A percentile compares a stretch with the other conserved stretches of the same genome.
Conservation (phyloP, 2,113 vertebrate species). For the Sylvilagus bachmani region DNA sequence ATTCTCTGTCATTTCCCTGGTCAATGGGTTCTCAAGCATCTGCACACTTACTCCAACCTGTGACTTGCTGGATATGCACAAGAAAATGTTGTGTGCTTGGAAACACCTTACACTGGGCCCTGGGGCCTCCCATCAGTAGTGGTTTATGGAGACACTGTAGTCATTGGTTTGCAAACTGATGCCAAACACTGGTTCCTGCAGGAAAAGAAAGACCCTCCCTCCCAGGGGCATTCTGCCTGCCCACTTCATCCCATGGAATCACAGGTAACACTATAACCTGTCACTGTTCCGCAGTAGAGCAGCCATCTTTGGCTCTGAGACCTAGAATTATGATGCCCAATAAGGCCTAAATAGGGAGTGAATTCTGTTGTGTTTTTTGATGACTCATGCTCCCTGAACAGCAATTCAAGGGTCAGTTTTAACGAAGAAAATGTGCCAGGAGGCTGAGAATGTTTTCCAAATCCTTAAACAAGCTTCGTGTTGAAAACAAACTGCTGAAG, state of each 20-base stretch:
- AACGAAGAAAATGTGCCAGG: not conserved
- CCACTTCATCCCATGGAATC: not conserved
- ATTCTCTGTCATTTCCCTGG: not conserved
- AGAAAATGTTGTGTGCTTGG: slow-evolving; percentile 32
- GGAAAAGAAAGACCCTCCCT: not conserved
- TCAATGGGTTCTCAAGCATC: not conserved
- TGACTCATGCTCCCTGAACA: not conserved
- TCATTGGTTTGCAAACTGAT: not conserved
- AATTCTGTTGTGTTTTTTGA: not conserved
- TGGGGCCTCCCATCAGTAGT: not conserved
- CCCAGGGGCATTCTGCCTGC: not conserved
- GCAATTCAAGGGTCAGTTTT: not conserved
- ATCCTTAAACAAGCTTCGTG: not conserved
- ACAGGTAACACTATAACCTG: not conserved
- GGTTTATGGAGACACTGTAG: not conserved
- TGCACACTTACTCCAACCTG: not conserved
- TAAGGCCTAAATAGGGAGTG: not conserved
- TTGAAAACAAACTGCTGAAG: slow-evolving; percentile 35
- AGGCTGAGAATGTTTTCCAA: not conserved
- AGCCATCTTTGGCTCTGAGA: not conserved
- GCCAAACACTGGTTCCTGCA: not conserved
- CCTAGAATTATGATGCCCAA: not conserved
- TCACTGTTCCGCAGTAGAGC: not conserved
- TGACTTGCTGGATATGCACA: not conserved
- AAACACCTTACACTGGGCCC: not conserved